Evolutionary conservation across 2,113 vertebrate species (phyloP), one percentile per base, ranked within the genome.

Genomic region (Nothoprocta pentlandii): DNA sequence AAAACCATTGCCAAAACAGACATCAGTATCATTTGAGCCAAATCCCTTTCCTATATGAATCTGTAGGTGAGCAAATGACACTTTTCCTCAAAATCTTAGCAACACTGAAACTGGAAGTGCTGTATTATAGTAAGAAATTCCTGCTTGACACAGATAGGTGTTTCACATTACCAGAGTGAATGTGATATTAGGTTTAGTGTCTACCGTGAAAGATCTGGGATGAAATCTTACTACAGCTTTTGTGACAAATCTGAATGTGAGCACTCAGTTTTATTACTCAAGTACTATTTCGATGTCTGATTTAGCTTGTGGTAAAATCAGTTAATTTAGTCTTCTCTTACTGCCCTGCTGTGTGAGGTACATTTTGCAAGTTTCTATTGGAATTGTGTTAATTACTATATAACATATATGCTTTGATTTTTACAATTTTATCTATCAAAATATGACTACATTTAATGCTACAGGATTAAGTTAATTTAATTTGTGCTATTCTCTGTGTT

Each of bases 401-500:
- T 66, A 3, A 32, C 39, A 7, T 54, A 21, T 9, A 54, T 23
- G 47, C 9, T 30, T 26, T 42, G 5, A 5, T 64, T 63, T 42
- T 39, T 79, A 53, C 49, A 41, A 16, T 32, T 12, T 81, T 78
- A 51, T 46, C 41, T 91, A 85, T 95, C 49, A 63, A 89, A 89
- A 76, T 81, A 85, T 1, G 1, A 47, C 20, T 85, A 53, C 49
- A 75, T 85, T 87, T 87, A 16, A 25, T 80, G 49, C 32, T 90
- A 44, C 68, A 61, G 16, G 25, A 28, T 81, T 92, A 61, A 95
- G 54, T 95, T 88, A 62, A n/a, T 49, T 64, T 91, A 76, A 95
- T 92, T 62, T 73, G 59, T 85, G 30, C 46, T 54, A 49, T 77
- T 95, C 86, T 93, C 67, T 82, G 59, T 91, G 39, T 80, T 93